phyloP scores from a whole-genome alignment of 2,888 invertebrate species.

The Ochropacha duplaris region DNA sequence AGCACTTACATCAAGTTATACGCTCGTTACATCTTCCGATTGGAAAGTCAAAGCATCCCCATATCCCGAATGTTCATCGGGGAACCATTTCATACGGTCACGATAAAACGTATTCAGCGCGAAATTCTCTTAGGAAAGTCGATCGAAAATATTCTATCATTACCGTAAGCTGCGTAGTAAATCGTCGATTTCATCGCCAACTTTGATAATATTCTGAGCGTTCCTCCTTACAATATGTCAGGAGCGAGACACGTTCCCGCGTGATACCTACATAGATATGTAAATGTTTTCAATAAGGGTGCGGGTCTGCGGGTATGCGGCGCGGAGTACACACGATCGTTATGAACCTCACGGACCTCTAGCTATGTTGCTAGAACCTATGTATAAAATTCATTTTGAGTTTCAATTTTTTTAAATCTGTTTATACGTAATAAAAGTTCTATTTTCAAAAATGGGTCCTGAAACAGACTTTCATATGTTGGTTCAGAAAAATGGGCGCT shows the following conservation, averaged over 20 bases:
- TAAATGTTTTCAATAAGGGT: slow-evolving; percentile 74
- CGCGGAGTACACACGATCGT: slow-evolving; percentile 46
- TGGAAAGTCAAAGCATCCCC: not conserved
- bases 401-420: not conserved
- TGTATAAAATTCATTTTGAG: slow-evolving; percentile 2
- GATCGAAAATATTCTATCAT: slow-evolving; percentile 63
- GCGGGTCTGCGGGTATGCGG: slow-evolving; percentile 23
- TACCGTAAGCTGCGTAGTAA: slow-evolving; percentile 57
- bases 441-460: not conserved
- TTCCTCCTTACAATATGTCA: slow-evolving; percentile 56
- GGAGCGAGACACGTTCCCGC: slow-evolving; percentile 31
- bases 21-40: not conserved
- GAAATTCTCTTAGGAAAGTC: slow-evolving; percentile 42
- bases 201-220: slow-evolving; percentile 52
- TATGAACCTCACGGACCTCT: slow-evolving; percentile 30
- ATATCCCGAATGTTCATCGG: slow-evolving; percentile 21
- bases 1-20: slow-evolving; percentile 1
- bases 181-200: slow-evolving; percentile 55
- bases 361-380: slow-evolving; percentile 19
- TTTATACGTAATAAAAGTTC: not conserved
- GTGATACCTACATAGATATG: slow-evolving; percentile 66
- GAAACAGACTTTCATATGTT: not conserved
- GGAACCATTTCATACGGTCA: slow-evolving; percentile 41
- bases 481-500: slow-evolving; percentile 9
- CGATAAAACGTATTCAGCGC: slow-evolving; percentile 39